These are phyloP conservation scores for Drosophila mayaguana DNA, from an alignment of 2,888 invertebrate species.

Conservation along the genomic window DNA sequence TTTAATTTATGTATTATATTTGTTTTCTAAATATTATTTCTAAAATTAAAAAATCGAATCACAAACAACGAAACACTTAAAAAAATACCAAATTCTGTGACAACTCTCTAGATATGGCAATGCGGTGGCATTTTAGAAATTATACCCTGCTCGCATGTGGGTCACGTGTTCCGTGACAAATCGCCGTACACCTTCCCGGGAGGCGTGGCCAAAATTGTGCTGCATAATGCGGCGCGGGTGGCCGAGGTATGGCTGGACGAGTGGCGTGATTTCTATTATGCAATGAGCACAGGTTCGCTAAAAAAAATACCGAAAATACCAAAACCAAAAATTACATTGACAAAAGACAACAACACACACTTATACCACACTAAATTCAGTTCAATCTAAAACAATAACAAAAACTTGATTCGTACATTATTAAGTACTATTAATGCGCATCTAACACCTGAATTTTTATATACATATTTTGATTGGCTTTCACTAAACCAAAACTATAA, in stretches of 20 bases:
- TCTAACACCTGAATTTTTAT: slow-evolving; percentile 41
- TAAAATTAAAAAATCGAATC: slow-evolving; percentile 37
- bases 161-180: slow-evolving; percentile 99
- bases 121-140: slow-evolving; percentile 98
- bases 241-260: slow-evolving; percentile 99
- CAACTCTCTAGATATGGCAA: slow-evolving; percentile 93
- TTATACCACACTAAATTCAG: slow-evolving; percentile 19
- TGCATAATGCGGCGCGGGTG: slow-evolving; percentile 99
- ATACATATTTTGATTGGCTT: slow-evolving; percentile 56
- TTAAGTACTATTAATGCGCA: slow-evolving; percentile 44
- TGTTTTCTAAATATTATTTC: slow-evolving; percentile 6
- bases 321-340: slow-evolving; percentile 14
- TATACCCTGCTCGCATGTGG: slow-evolving; percentile 97
- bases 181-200: slow-evolving; percentile 99
- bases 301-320: slow-evolving; percentile 14
- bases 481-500: slow-evolving; percentile 37
- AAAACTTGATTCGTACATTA: slow-evolving; percentile 21
- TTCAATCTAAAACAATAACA: slow-evolving; percentile 17
- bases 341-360: slow-evolving; percentile 19
- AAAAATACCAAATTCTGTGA: slow-evolving; percentile 62
- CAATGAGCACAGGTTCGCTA: slow-evolving; percentile 97
- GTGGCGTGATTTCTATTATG: slow-evolving; percentile 99
- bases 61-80: slow-evolving; percentile 67
- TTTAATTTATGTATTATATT: slow-evolving; percentile 19
- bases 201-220: slow-evolving; percentile 97